Evolutionary conservation across 2,797 vertebrate species (phyloP).

Genomic region (Pelodytes ibericus): DNA sequence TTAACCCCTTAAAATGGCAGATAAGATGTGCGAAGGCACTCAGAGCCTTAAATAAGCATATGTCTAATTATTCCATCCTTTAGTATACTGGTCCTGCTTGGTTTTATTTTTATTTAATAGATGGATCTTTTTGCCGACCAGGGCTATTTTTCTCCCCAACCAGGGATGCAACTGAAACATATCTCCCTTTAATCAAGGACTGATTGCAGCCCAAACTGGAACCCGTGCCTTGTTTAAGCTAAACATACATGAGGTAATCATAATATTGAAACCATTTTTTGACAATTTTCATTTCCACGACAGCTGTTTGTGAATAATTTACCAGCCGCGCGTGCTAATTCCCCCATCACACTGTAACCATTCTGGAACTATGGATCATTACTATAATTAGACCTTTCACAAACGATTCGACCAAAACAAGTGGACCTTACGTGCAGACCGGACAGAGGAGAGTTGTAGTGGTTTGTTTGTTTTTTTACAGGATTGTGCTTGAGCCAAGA

Average conservation of each 20-base stretch:
- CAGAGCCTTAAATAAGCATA: too few species aligned
- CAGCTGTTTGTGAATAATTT: constrained; percentile 51
- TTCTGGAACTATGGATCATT: background rate
- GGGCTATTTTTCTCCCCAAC: background rate
- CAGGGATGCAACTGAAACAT: background rate
- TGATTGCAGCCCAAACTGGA: constrained; percentile 16
- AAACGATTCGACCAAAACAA: background rate
- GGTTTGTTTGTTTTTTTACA: too few species aligned
- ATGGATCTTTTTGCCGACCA: too few species aligned
- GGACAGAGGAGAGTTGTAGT: background rate
- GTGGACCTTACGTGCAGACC: background rate
- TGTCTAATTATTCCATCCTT: too few species aligned
- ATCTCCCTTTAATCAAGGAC: constrained; percentile 10
- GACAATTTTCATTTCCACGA: constrained; percentile 22
- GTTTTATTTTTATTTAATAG: too few species aligned
- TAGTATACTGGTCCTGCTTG: too few species aligned
- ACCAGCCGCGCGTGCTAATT: constrained; percentile 16
- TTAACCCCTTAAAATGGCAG: too few species aligned
- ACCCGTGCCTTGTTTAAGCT: constrained; percentile 25
- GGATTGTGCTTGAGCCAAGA: too few species aligned
- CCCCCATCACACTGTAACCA: background rate
- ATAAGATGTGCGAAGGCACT: too few species aligned
- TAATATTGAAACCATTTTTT: constrained; percentile 47
- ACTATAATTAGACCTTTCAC: background rate
- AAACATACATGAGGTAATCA: constrained; percentile 34